Evolutionary conservation across 2,113 vertebrate species (phyloP), one percentile per base, ranked within the genome.

Genomic region (Cebidichthys violaceus): DNA sequence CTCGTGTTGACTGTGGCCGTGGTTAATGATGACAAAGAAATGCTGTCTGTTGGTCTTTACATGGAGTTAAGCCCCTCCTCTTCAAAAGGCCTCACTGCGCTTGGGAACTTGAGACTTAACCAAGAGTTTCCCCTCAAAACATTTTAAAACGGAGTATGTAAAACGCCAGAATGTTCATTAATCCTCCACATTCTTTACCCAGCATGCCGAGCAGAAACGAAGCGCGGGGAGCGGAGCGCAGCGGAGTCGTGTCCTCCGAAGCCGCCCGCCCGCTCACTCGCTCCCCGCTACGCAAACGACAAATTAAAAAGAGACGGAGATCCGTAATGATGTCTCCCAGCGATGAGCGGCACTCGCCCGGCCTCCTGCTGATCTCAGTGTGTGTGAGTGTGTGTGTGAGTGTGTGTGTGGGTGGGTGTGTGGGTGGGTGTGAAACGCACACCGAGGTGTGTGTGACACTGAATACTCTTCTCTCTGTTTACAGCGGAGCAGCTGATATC

Each of bases 231-330:
- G n/a, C n/a, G n/a, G n/a, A n/a, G n/a, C n/a, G n/a, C n/a, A 24
- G 22, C 35, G 35, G 8, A 8, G 43, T 14, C 0, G 8, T 18
- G 9, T 68, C 67, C 62, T 43, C 0, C 2, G 6, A 75, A 37
- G 41, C 68, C 9, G 1, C 45, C 76, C 20, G 10, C 66, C 73
- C 24, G n/a, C 41, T 18, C 14, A 10, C 64, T 57, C 14, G 14
- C 64, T 57, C 71, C 37, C 18, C 2, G 9, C 59, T 3, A 59
- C 3, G 6, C 68, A 60, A 37, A 35, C 41, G 68, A 88, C 81
- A 62, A 71, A 81, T 83, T 70, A 77, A 73, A 71, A 45, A 73
- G 57, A 75, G 62, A 74, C 6, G 31, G 11, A 64, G 78, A 77
- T 68, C 68, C 22, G 1, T 70, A 79, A 70, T 6, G 52, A 84